Base-by-base conservation (phyloP, 2,797 vertebrate genomes). In the Anniella stebbinsi region DNA sequence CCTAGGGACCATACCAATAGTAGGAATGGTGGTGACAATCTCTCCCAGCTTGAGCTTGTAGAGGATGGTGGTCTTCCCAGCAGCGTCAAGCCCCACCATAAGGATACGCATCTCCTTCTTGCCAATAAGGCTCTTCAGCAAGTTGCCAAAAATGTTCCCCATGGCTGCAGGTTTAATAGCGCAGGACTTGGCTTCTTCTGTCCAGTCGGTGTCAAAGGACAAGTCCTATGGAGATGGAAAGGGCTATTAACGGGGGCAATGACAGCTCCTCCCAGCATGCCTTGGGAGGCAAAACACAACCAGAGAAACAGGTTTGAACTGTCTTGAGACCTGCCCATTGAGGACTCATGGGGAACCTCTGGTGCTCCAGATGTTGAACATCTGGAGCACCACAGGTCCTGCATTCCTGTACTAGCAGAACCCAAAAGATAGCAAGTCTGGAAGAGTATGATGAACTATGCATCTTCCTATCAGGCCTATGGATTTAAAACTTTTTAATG, bases 91-190 rank as follows among this genome's bases (percentile, higher is more conserved):
- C 72, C 99, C 99, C 95, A 99, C 99, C 99, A 99, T 99, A 87
- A 99, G 98, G 95, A 99, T 99, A 95, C 98, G 97, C 99, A 99
- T 99, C 97, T 99, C 98, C 96, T 99, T 99, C 97, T 99, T 99
- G 87, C 99, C 98, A 89, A 99, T 98, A 80, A 99, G 98, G 97
- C 98, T 99, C 97, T 99, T 99, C 91, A 99, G 93, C 95, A 99
- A 97, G 95, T 99, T 99, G 91, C 98, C 98, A 91, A 99, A 99
- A 96, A 99, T 98, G 96, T 98, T 99, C 93, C 99, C 99, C 99
- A 99, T 99, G 98, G 96, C 96, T 97, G 95, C 88, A 88, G 91
- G 80, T 87, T 93, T 66, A 77, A 78, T 60, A 60, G 48, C 90
- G 51, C 85, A 92, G 86, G 80, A 76, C 78, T 51, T 66, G n/a